Evolutionary conservation across 2,113 vertebrate genomes (phyloP), one percentile per base, ranked within the genome.

Genomic region (Chlorodrepanis virens): DNA sequence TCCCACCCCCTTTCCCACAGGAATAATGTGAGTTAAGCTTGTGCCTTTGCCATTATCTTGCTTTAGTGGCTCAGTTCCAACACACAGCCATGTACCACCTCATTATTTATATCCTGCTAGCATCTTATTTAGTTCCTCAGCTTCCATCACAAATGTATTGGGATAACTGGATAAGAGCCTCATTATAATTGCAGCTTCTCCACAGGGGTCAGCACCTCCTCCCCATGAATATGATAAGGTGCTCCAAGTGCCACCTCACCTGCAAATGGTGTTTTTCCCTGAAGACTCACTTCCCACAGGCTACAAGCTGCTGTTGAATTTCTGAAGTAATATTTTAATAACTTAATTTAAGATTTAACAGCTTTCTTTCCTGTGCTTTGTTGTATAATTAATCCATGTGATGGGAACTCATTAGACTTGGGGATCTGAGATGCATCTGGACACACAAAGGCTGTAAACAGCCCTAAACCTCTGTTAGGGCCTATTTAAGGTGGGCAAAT

Each of bases 101-200:
- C 83, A 68, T 93, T 93, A 95, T 93, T 97, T 97, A 94, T 94
- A 94, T 70, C 91, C 91, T 78, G 91, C 68, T 69, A 87, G 94
- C 78, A 94, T 83, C 79, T 96, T 90, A 84, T 70, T 81, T 92
- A 79, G 71, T 65, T 68, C 76, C 75, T 84, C 74, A 76, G 76
- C 85, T 84, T 96, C 90, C 86, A 87, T 71, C 90, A 84, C 68
- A 88, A 81, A 90, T 17, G n/a, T 27, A 68, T 42, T 67, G 45
- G 40, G 81, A 82, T 74, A 96, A 89, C 69, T 91, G 77, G 60
- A 60, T 81, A 83, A 94, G 37, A 85, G 56, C 56, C 35, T 95
- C 77, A 83, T 83, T 85, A 88, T 68, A 95, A 90, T 81, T 60
- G 65, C 45, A 42, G 72, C 76, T 92, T 78, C 76, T 89, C 86